Percentiles rank a stretch among this genome's conserved stretches.
phyloP scores from a whole-genome alignment of 2,797 vertebrate species.

The Diplodus puntazzo region DNA sequence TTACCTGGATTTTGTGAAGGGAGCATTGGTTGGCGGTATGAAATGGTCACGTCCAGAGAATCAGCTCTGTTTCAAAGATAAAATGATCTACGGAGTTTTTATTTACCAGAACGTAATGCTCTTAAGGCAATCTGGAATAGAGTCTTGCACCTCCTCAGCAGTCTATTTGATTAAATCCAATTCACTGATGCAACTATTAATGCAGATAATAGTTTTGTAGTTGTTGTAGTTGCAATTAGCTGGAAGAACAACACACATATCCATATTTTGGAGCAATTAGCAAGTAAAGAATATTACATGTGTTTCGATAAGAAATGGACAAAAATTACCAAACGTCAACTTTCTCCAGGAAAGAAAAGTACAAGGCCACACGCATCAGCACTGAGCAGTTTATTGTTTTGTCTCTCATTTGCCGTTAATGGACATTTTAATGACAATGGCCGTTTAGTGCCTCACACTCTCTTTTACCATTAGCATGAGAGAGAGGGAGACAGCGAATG shows the following conservation, averaged over 20 bases:
- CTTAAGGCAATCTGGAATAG: no score
- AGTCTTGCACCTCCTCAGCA: no score
- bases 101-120: no score
- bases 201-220: no score
- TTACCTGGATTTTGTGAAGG: no score
- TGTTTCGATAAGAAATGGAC: conserved; percentile 15
- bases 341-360: conserved; percentile 24
- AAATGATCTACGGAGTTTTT: no score
- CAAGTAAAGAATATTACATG: background rate
- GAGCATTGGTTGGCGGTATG: no score
- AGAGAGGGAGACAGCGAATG: background rate
- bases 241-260: background rate
- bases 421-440: conserved; percentile 45
- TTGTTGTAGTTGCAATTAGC: background rate
- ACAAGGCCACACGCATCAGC: conserved; percentile 26
- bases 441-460: conserved; percentile 21
- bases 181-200: no score
- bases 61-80: no score
- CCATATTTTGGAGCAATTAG: background rate
- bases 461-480: conserved; percentile 10
- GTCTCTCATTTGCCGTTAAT: conserved; percentile 53
- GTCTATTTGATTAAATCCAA: no score
- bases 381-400: conserved; percentile 34
- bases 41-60: no score
- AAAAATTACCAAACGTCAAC: conserved; percentile 7